Percentiles rank a stretch among this genome's conserved stretches.
Conservation (phyloP, 2,888 invertebrate species). For the Ophioninae sp. region DNA sequence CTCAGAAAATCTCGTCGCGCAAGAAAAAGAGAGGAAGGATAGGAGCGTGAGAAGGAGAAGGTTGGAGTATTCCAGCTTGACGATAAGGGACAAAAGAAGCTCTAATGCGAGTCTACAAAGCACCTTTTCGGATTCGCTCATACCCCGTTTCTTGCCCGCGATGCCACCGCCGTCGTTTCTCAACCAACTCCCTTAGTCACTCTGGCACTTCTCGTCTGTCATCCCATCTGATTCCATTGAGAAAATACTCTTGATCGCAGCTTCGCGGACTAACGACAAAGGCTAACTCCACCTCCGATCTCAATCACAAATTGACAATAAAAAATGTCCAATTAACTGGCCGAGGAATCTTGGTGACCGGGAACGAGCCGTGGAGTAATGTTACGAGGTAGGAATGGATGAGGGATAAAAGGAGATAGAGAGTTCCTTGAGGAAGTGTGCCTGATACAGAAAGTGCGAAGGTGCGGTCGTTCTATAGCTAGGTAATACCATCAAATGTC, state of each 20-base stretch:
- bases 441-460: slow-evolving; percentile 45
- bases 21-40: slow-evolving; percentile 8
- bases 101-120: slow-evolving; percentile 75
- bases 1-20: slow-evolving; percentile 44
- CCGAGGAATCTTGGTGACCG: slow-evolving; percentile 60
- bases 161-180: slow-evolving; percentile 38
- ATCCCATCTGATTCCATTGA: slow-evolving; percentile 42
- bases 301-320: slow-evolving; percentile 80
- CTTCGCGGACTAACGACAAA: slow-evolving; percentile 68
- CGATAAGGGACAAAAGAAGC: slow-evolving; percentile 76
- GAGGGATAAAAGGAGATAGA: slow-evolving; percentile 38
- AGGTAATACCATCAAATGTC: slow-evolving; percentile 63
- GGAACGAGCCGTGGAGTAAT: slow-evolving; percentile 32
- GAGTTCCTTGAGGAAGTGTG: slow-evolving; percentile 44
- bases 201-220: slow-evolving; percentile 40
- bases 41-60: slow-evolving; percentile 15
- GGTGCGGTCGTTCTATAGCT: slow-evolving; percentile 52
- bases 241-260: slow-evolving; percentile 57
- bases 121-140: slow-evolving; percentile 70
- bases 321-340: slow-evolving; percentile 80
- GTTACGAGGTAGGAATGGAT: slow-evolving; percentile 32
- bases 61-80: slow-evolving; percentile 59
- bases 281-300: slow-evolving; percentile 67
- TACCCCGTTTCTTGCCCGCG: slow-evolving; percentile 44
- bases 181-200: slow-evolving; percentile 20